These are phyloP conservation scores for Strigamia crassipes DNA, from an alignment of 2,888 invertebrate genomes.

Conservation along the genomic window DNA sequence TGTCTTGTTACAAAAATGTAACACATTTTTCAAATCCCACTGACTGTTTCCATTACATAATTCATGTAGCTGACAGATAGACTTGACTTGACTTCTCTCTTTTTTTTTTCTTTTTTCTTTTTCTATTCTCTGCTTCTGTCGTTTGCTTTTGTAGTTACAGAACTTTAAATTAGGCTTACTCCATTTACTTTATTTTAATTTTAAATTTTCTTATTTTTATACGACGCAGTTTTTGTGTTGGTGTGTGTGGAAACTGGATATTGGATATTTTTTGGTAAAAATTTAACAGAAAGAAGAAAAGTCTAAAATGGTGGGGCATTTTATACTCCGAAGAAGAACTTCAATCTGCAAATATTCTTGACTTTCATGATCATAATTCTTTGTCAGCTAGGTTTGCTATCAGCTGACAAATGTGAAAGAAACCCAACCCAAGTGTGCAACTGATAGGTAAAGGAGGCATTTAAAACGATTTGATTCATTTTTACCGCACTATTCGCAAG, in stretches of 20 bases:
- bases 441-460: conserved; percentile 4
- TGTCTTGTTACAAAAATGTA: background rate
- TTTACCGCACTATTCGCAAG: background rate
- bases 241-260: too few relatives aligned
- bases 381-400: background rate
- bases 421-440: background rate
- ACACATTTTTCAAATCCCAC: background rate
- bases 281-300: background rate
- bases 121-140: too few relatives aligned
- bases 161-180: too few relatives aligned
- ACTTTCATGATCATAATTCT: conserved; percentile 3
- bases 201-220: too few relatives aligned
- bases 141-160: too few relatives aligned
- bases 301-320: background rate
- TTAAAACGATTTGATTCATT: background rate
- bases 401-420: conserved; percentile 10
- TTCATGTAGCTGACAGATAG: background rate
- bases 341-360: background rate
- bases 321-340: background rate
- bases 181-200: too few relatives aligned
- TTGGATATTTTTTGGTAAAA: background rate
- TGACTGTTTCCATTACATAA: background rate
- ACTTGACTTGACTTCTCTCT: background rate
- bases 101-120: background rate
- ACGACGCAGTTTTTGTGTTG: too few relatives aligned